phyloP scores from a whole-genome alignment of 1,140 invertebrate genomes.

The Meteorus sp. region DNA sequence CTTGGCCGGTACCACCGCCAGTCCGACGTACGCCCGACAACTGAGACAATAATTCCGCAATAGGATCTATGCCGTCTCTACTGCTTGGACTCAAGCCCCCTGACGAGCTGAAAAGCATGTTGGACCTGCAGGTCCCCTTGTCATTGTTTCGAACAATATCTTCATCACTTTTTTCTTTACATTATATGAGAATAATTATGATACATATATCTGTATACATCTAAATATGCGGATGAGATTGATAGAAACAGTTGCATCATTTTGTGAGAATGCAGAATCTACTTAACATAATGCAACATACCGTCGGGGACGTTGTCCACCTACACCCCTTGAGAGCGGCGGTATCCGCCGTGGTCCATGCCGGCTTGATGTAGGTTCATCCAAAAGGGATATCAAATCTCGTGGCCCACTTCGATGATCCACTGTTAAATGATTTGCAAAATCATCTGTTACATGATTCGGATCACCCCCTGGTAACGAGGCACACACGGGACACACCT shows the following conservation, averaged over 20 bases:
- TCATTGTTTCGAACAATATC: too few species aligned
- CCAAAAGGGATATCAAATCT: constrained; percentile 86
- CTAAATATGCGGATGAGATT: too few species aligned
- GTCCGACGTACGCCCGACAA: constrained; percentile 84
- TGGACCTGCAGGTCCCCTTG: constrained; percentile 63
- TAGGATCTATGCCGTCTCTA: constrained; percentile 89
- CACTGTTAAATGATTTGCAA: constrained; percentile 91
- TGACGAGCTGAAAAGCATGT: constrained; percentile 89
- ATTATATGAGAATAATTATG: too few species aligned
- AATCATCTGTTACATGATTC: constrained; percentile 97
- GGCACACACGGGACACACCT: constrained; percentile 96
- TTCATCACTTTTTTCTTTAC: too few species aligned
- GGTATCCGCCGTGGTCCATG: constrained; percentile 85
- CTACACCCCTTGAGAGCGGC: constrained; percentile 75
- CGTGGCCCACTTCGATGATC: constrained; percentile 88
- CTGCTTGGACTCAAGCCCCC: constrained; percentile 83
- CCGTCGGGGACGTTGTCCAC: constrained; percentile 73
- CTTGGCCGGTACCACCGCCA: constrained; percentile 61
- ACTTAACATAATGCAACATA: constrained; percentile 29
- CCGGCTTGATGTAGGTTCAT: constrained; percentile 81
- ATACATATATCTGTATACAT: too few species aligned
- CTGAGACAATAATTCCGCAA: constrained; percentile 90
- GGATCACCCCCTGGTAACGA: constrained; percentile 94
- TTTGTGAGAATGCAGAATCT: too few species aligned
- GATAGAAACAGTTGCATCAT: too few species aligned